Percentiles rank a stretch among this genome's conserved stretches.
phyloP scores from a whole-genome alignment of 2,888 invertebrate genomes.

The Elmis aenea region DNA sequence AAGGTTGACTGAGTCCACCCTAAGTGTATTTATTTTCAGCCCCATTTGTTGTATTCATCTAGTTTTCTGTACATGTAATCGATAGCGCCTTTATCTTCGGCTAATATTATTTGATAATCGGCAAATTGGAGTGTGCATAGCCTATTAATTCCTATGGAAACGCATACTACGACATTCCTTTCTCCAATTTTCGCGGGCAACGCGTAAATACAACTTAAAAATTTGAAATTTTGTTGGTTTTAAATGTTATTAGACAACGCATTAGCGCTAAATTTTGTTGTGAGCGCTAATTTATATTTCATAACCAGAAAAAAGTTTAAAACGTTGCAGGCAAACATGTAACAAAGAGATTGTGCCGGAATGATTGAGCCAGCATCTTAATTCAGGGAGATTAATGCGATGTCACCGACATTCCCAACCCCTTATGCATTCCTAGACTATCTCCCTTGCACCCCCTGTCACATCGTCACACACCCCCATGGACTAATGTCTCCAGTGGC shows the following conservation, averaged over 20 bases:
- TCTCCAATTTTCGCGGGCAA: slow-evolving; percentile 1
- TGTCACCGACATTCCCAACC: slow-evolving; percentile 34
- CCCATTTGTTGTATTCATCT: too few species aligned
- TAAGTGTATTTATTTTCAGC: too few species aligned
- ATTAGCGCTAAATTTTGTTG: background rate
- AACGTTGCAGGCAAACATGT: too few species aligned
- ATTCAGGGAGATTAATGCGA: slow-evolving; percentile 32
- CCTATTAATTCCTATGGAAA: too few species aligned
- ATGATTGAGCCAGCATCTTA: slow-evolving; percentile 26
- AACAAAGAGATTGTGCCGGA: slow-evolving; percentile 10
- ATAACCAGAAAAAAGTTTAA: background rate
- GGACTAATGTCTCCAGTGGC: slow-evolving; percentile 17
- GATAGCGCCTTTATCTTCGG: too few species aligned
- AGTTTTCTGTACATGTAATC: too few species aligned
- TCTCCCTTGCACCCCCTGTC: slow-evolving; percentile 15
- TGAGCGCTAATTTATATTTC: too few species aligned
- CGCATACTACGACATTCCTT: too few species aligned
- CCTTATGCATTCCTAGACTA: slow-evolving; percentile 32
- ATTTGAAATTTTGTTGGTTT: slow-evolving; percentile 1
- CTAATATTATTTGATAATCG: too few species aligned
- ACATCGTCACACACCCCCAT: slow-evolving; percentile 20
- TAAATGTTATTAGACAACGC: background rate
- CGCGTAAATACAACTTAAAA: slow-evolving; percentile 1
- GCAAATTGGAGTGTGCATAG: too few species aligned
- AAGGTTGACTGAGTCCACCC: too few species aligned